Evolutionary conservation across 2,797 vertebrate genomes (phyloP).

Genomic region (Sebastes miniatus): DNA sequence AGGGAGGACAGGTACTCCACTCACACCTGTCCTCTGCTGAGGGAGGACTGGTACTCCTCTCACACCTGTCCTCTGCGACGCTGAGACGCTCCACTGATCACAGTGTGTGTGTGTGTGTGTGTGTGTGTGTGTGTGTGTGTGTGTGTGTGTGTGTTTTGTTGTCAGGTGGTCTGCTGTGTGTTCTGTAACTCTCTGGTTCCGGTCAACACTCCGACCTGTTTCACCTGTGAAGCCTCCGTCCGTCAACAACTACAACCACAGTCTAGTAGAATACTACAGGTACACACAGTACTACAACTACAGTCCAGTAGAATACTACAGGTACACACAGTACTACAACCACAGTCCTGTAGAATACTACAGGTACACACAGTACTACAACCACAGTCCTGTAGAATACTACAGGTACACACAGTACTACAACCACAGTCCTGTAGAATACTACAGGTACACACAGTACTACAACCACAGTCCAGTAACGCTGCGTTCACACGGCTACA

Average conservation of each 20-base stretch:
- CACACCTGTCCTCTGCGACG: constrained; percentile 62
- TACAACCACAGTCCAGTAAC: too few species aligned
- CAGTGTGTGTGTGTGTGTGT: background rate
- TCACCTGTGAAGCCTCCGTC: constrained; percentile 88
- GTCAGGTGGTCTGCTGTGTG: constrained; percentile 84
- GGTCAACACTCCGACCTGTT: constrained; percentile 82
- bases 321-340: constrained; percentile 16
- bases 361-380: too few species aligned
- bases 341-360: too few species aligned
- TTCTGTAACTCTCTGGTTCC: constrained; percentile 86
- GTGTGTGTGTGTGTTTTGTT: background rate
- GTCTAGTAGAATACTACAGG: constrained; percentile 78
- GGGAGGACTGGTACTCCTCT: too few species aligned
- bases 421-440: too few species aligned
- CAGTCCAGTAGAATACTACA: too few species aligned
- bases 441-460: too few species aligned
- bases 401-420: too few species aligned
- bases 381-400: too few species aligned
- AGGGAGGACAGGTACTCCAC: too few species aligned
- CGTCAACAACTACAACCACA: constrained; percentile 75
- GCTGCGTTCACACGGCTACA: too few species aligned
- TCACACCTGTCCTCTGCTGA: background rate
- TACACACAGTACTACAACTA: constrained; percentile 42
- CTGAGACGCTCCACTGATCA: too few species aligned
- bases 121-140: background rate